Conservation (phyloP, 2,888 invertebrate species). For the Drosophila emarginata region DNA sequence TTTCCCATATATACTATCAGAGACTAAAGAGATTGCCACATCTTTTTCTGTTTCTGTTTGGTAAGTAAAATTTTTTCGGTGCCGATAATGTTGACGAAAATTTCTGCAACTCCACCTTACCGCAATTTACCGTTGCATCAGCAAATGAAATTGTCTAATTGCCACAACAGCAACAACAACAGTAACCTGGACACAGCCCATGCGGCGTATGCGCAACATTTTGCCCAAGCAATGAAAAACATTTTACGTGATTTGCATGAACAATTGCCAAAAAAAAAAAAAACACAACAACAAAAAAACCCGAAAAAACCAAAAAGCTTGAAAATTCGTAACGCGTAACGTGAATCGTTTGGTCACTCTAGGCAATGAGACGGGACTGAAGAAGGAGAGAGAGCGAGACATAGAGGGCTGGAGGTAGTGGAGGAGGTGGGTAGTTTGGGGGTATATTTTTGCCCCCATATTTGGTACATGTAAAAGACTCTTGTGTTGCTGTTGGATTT, state of each 20-base stretch:
- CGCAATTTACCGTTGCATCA: constrained; percentile 46
- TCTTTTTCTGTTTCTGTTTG: too few species aligned
- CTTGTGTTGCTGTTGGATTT: constrained; percentile 14
- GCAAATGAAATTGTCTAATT: constrained; percentile 48
- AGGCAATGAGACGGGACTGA: constrained; percentile 20
- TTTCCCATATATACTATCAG: too few species aligned
- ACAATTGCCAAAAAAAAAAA: constrained; percentile 40
- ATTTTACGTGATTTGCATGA: constrained; percentile 61
- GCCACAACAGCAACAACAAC: constrained; percentile 29
- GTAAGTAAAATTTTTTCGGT: too few species aligned
- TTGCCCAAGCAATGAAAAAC: constrained; percentile 28
- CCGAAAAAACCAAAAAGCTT: background rate
- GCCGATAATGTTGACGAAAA: background rate
- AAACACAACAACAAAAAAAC: constrained; percentile 1
- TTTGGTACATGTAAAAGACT: background rate
- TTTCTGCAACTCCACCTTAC: constrained; percentile 11
- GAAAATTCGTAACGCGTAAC: constrained; percentile 44
- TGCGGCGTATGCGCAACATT: constrained; percentile 44
- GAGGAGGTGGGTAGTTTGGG: background rate
- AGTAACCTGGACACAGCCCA: constrained; percentile 25
- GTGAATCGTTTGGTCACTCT: constrained; percentile 26
- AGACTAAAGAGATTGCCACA: too few species aligned
- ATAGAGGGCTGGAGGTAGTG: too few species aligned
- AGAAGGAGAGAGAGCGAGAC: background rate
- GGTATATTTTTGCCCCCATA: constrained; percentile 13